phyloP scores from a whole-genome alignment of 1,140 invertebrate species.

The Ostrea denselamellosa region DNA sequence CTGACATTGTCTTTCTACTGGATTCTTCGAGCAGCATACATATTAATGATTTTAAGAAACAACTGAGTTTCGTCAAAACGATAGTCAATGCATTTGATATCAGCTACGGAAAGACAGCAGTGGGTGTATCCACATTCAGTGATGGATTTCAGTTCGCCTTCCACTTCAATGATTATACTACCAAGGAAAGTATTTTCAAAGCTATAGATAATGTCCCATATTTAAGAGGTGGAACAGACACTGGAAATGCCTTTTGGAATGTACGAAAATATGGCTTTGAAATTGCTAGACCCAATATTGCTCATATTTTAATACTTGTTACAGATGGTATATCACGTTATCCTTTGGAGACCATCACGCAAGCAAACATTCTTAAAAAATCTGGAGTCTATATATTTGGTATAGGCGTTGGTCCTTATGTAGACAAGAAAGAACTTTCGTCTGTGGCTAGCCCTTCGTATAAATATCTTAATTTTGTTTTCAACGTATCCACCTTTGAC shows the following conservation, averaged over 20 bases:
- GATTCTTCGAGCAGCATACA: conserved; percentile 65
- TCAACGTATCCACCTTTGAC: conserved; percentile 57
- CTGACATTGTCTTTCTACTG: conserved; percentile 69
- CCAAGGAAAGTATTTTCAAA: conserved; percentile 48
- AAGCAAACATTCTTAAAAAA: conserved; percentile 58
- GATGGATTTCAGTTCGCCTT: conserved; percentile 43
- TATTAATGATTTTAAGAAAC: conserved; percentile 55
- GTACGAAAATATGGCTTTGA: conserved; percentile 54
- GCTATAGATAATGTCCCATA: conserved; percentile 52
- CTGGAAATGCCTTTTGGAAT: conserved; percentile 53
- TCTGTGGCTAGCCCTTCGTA: conserved; percentile 51
- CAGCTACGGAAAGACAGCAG: conserved; percentile 38
- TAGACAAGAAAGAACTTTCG: conserved; percentile 56
- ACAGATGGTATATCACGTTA: conserved; percentile 60
- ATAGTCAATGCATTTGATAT: conserved; percentile 61
- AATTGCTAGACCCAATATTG: conserved; percentile 42
- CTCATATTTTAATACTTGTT: conserved; percentile 61
- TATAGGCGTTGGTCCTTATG: conserved; percentile 51
- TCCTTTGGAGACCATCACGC: conserved; percentile 38
- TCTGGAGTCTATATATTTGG: conserved; percentile 61
- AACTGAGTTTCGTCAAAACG: conserved; percentile 60
- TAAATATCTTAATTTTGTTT: conserved; percentile 40
- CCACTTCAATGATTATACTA: conserved; percentile 44
- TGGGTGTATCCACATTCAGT: conserved; percentile 61
- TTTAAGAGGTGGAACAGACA: conserved; percentile 57